Evolutionary conservation across 2,797 vertebrate genomes (phyloP).

Genomic region (Sylvia borin): DNA sequence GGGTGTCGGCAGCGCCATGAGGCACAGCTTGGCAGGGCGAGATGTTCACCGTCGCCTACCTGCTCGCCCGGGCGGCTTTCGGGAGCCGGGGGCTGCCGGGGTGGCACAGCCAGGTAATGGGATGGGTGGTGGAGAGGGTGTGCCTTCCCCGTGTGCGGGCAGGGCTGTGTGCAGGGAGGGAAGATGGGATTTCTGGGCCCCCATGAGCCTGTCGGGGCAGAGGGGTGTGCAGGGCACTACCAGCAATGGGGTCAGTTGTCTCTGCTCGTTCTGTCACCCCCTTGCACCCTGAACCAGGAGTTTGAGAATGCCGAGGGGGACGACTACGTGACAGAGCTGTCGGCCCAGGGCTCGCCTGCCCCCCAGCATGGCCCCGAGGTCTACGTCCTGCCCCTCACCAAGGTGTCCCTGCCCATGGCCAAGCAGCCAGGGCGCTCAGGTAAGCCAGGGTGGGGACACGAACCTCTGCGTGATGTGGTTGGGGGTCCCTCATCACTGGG

Average conservation of each 20-base stretch:
- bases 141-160: too few species aligned
- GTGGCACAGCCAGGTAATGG: not conserved
- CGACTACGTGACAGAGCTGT: slow-evolving; percentile 84
- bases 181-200: not conserved
- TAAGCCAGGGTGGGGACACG: slow-evolving; percentile 55
- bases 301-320: slow-evolving; percentile 94
- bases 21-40: not conserved
- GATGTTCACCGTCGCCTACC: slow-evolving; percentile 72
- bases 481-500: not conserved
- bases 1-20: not conserved
- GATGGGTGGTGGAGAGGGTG: rapidly evolving
- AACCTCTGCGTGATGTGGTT: rapidly evolving
- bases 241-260: not conserved
- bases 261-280: not conserved
- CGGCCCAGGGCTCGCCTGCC: slow-evolving; percentile 85
- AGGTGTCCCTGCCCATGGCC: slow-evolving; percentile 89
- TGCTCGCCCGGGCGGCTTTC: slow-evolving; percentile 59
- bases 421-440: slow-evolving; percentile 90
- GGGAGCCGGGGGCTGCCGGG: not conserved
- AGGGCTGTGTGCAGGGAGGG: not conserved
- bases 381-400: slow-evolving; percentile 92
- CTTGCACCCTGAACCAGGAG: slow-evolving; percentile 78
- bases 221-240: rapidly evolving
- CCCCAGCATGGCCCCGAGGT: slow-evolving; percentile 88
- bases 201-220: rapidly evolving